Percentiles rank a stretch among this genome's conserved stretches.
phyloP scores from a whole-genome alignment of 2,888 invertebrate species.

The Gortyna flavago region DNA sequence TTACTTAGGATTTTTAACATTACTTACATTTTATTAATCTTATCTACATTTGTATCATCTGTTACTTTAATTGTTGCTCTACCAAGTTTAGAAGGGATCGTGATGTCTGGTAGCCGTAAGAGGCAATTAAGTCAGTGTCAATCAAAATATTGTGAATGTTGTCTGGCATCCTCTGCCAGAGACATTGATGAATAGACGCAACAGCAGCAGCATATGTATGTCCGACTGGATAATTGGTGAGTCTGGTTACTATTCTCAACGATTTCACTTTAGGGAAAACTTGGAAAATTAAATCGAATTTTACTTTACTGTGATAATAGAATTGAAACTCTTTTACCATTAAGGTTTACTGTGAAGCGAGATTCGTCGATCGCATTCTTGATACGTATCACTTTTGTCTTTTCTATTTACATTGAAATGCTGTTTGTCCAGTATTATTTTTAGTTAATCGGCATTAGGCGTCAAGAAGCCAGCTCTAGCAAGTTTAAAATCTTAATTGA shows the following conservation, averaged over 20 bases:
- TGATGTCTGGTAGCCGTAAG: conserved; percentile 46
- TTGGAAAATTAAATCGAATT: conserved; percentile 10
- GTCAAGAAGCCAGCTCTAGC: conserved; percentile 62
- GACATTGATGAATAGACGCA: conserved; percentile 42
- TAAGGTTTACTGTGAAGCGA: neutral
- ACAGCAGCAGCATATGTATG: conserved; percentile 21
- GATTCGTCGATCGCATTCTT: conserved; percentile 7
- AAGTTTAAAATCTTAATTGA: conserved; percentile 85
- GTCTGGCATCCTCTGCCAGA: conserved; percentile 34
- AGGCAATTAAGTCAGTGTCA: conserved; percentile 53
- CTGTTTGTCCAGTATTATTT: conserved; percentile 59
- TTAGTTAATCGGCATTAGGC: conserved; percentile 65
- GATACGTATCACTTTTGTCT: conserved; percentile 13
- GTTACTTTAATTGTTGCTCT: conserved; percentile 41
- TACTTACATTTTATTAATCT: conserved; percentile 6
- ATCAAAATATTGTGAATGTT: conserved; percentile 60
- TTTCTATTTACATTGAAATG: conserved; percentile 53
- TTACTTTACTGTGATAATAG: neutral
- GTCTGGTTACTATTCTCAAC: conserved; percentile 7
- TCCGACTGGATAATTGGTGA: conserved; percentile 40
- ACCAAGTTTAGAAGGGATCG: conserved; percentile 44
- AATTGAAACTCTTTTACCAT: neutral
- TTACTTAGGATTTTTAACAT: neutral
- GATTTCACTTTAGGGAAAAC: conserved; percentile 44
- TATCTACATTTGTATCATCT: conserved; percentile 28